Conservation (phyloP, 2,888 invertebrate genomes). For the Xestoiulus laeticollis region DNA sequence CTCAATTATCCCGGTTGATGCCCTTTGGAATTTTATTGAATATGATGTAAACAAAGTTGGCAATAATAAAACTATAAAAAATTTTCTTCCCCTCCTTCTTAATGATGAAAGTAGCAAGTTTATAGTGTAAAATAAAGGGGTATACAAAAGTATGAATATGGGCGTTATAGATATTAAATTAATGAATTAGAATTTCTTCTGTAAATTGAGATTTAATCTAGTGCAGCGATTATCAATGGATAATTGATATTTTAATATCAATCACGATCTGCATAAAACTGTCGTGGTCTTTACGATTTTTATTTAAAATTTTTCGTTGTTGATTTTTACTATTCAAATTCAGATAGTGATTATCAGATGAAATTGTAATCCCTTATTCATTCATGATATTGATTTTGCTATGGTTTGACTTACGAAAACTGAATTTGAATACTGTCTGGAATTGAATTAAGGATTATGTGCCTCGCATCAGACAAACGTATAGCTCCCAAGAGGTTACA, state of each 20-base stretch:
- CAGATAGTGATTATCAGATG: no score
- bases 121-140: no score
- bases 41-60: not conserved
- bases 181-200: no score
- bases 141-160: no score
- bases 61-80: not conserved
- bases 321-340: no score
- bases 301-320: no score
- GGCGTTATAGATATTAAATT: no score
- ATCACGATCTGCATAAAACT: no score
- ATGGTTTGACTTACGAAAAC: not conserved
- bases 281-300: no score
- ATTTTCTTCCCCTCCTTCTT: not conserved
- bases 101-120: not conserved
- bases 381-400: not conserved
- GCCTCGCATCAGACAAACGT: not conserved
- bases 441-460: not conserved
- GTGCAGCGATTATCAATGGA: no score
- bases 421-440: not conserved
- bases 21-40: not conserved
- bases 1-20: not conserved
- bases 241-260: no score
- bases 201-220: no score
- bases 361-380: not conserved
- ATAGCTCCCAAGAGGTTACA: not conserved